Evolutionary conservation across 23 tunicate genomes (phyloP).

Genomic region (Botrylloides violaceus): DNA sequence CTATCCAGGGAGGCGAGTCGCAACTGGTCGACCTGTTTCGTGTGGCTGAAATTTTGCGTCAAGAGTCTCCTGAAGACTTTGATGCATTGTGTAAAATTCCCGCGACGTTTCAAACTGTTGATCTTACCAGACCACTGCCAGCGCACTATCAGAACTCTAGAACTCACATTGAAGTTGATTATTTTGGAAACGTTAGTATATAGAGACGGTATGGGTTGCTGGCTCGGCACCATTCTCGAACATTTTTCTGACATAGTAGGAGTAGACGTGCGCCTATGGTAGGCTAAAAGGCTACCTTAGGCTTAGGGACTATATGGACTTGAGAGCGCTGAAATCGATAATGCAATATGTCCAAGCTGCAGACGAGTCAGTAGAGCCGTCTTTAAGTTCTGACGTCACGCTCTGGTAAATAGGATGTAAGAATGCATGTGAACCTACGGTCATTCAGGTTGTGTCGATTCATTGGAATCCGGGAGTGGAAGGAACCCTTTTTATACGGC

Average conservation of each 20-base stretch:
- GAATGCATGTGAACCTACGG: not conserved
- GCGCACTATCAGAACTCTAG: slow-evolving; percentile 24
- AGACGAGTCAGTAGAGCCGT: too few species aligned
- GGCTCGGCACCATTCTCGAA: too few species aligned
- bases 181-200: slow-evolving; percentile 35
- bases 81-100: slow-evolving; percentile 37
- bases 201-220: too few species aligned
- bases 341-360: too few species aligned
- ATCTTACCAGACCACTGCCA: slow-evolving; percentile 8
- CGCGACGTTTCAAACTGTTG: slow-evolving; percentile 13
- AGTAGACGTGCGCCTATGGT: too few species aligned
- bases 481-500: slow-evolving; percentile 8
- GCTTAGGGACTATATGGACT: too few species aligned
- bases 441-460: slow-evolving; percentile 14
- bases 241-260: too few species aligned
- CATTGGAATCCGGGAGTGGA: slow-evolving; percentile 37
- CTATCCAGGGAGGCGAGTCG: slow-evolving; percentile 60
- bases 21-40: slow-evolving; percentile 46
- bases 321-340: too few species aligned
- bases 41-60: slow-evolving; percentile 44
- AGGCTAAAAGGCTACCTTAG: too few species aligned
- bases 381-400: too few species aligned
- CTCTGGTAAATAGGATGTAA: not conserved
- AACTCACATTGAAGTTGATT: slow-evolving; percentile 39
- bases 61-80: slow-evolving; percentile 61